Evolutionary conservation across 2,888 invertebrate species (phyloP).

Genomic region (Netelia fuscicornis): DNA sequence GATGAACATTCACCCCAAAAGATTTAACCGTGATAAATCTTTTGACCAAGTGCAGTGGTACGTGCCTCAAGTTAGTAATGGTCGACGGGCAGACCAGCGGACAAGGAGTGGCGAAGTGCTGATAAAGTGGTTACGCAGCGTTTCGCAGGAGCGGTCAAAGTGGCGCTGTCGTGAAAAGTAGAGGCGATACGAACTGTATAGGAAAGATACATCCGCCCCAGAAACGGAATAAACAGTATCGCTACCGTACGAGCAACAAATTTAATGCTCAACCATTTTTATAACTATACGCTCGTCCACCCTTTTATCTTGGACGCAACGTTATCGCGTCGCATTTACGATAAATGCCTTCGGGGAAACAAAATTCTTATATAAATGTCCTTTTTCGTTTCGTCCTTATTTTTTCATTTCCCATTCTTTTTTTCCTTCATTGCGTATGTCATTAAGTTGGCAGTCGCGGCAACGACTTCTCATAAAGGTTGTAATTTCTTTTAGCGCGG

Average conservation of each 20-base stretch:
- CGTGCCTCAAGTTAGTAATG: conserved; percentile 35
- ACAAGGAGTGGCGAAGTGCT: conserved; percentile 17
- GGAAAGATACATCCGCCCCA: too few species aligned
- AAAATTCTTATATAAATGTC: not conserved
- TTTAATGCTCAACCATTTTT: not conserved
- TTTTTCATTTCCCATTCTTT: not conserved
- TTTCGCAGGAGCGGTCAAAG: too few species aligned
- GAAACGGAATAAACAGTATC: not conserved
- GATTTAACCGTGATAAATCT: not conserved
- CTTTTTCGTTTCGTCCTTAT: not conserved
- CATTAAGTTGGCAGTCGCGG: too few species aligned
- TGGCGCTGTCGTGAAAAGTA: not conserved
- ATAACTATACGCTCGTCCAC: not conserved
- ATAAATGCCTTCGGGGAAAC: not conserved
- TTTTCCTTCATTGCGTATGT: not conserved
- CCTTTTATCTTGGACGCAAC: not conserved
- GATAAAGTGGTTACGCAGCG: conserved; percentile 22
- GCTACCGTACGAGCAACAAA: not conserved
- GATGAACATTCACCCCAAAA: too few species aligned
- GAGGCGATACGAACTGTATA: not conserved
- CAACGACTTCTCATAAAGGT: too few species aligned
- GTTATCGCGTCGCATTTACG: not conserved
- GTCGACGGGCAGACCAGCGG: conserved; percentile 37
- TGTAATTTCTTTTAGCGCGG: too few species aligned
- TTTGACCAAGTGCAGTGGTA: not conserved